Evolutionary conservation across 1,140 invertebrate genomes (phyloP).

Genomic region (Leptonema lineaticorne): DNA sequence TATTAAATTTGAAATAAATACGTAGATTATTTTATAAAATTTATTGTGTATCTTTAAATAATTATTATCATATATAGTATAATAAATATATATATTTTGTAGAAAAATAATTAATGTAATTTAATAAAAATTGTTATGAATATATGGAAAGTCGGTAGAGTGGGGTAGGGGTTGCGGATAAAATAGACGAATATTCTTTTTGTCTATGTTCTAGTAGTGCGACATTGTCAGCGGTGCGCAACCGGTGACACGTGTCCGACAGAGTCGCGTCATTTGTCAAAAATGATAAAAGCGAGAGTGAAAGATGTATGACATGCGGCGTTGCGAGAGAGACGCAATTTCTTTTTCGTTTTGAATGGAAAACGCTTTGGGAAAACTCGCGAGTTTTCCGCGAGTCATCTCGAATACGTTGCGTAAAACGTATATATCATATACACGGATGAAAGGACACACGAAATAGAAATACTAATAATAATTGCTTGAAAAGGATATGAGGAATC

Average conservation of each 20-base stretch:
- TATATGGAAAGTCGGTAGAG: no score
- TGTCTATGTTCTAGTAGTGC: not conserved
- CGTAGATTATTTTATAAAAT: no score
- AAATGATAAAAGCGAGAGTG: not conserved
- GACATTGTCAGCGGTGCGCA: constrained; percentile 11
- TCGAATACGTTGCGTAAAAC: not conserved
- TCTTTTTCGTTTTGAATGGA: not conserved
- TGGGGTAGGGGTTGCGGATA: no score
- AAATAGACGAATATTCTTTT: no score
- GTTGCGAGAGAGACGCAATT: not conserved
- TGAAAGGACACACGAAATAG: not conserved
- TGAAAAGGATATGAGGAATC: no score
- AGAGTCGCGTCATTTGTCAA: constrained; percentile 11
- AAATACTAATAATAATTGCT: not conserved
- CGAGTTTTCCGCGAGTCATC: constrained; percentile 8
- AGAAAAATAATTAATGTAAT: no score
- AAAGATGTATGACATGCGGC: not conserved
- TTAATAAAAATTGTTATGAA: no score
- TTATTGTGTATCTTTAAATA: not conserved
- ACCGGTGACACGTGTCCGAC: constrained; percentile 11
- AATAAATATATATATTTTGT: not conserved
- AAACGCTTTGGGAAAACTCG: not conserved
- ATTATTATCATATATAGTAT: not conserved
- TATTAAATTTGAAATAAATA: no score
- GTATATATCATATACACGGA: not conserved